Conservation (phyloP, 2,888 invertebrate species). For the Dastarcus helophoroides region DNA sequence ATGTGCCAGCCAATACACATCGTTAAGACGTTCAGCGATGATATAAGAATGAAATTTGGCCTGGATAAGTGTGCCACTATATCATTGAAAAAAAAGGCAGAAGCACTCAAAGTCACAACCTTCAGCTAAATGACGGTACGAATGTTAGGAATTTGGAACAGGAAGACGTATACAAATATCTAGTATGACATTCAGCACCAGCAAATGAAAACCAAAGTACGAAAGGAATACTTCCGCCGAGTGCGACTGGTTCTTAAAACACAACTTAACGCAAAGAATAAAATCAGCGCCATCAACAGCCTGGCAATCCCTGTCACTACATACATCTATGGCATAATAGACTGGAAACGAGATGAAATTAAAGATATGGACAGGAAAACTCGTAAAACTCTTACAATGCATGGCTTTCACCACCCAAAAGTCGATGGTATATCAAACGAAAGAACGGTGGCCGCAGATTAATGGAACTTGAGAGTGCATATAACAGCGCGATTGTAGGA, state of each 20-base stretch:
- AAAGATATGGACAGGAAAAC: slow-evolving; percentile 9
- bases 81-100: slow-evolving; percentile 5
- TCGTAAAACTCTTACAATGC: slow-evolving; percentile 7
- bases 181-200: slow-evolving; percentile 5
- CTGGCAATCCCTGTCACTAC: slow-evolving; percentile 10
- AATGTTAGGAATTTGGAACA: slow-evolving; percentile 3
- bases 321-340: slow-evolving; percentile 9
- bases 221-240: slow-evolving; percentile 8
- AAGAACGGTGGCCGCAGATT: slow-evolving; percentile 13
- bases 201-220: too few species aligned
- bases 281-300: slow-evolving; percentile 11
- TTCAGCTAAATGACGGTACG: slow-evolving; percentile 2
- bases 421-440: slow-evolving; percentile 9
- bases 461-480: slow-evolving; percentile 5
- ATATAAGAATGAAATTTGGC: slow-evolving; percentile 7
- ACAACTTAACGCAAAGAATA: slow-evolving; percentile 9
- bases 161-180: slow-evolving; percentile 10
- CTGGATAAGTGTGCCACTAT: slow-evolving; percentile 7
- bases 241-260: slow-evolving; percentile 10
- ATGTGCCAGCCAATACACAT: slow-evolving; percentile 12
- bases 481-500: slow-evolving; percentile 4
- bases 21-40: slow-evolving; percentile 5
- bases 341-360: slow-evolving; percentile 11
- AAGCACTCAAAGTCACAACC: slow-evolving; percentile 3
- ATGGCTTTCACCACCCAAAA: slow-evolving; percentile 9